Conservation (phyloP, 2,113 vertebrate genomes). For the Rallus limicola region DNA sequence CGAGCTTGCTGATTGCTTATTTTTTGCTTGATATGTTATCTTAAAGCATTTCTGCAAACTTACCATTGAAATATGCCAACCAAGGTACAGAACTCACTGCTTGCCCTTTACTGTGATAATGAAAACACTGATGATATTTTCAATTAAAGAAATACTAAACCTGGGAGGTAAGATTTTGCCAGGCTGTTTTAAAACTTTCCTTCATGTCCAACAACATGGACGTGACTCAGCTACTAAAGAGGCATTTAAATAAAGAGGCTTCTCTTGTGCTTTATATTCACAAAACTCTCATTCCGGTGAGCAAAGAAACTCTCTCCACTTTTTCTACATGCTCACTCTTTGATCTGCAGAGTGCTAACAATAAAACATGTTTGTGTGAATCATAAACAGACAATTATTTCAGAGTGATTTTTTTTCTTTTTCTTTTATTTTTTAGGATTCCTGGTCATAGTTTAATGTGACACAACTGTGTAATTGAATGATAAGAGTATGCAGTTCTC, state of each 20-base stretch:
- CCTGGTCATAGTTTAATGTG: not conserved
- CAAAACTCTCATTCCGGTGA: conserved; percentile 41
- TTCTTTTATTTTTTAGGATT: not conserved
- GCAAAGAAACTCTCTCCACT: conserved; percentile 49
- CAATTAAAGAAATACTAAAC: not conserved
- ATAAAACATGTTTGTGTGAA: conserved; percentile 7
- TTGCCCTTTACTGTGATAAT: not conserved
- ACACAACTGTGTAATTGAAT: not conserved
- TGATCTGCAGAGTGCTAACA: conserved; percentile 21
- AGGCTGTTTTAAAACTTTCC: conserved; percentile 46
- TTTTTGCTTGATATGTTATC: not conserved
- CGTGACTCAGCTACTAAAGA: conserved; percentile 69
- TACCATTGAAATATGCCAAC: not conserved
- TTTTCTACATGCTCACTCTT: conserved; percentile 57
- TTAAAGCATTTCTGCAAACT: conserved; percentile 1
- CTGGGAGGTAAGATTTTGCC: not conserved
- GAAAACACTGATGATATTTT: not conserved
- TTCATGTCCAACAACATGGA: conserved; percentile 45
- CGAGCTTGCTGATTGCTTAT: not conserved
- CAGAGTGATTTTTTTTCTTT: not conserved
- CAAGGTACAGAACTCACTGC: not conserved
- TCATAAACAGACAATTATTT: conserved; percentile 36
- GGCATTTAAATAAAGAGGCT: conserved; percentile 64
- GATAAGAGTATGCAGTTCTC: not conserved
- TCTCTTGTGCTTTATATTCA: conserved; percentile 58